A percentile compares a stretch with the other conserved stretches of the same genome.
phyloP scores from a whole-genome alignment of 2,113 vertebrate species.

The Perognathus longimembris region DNA sequence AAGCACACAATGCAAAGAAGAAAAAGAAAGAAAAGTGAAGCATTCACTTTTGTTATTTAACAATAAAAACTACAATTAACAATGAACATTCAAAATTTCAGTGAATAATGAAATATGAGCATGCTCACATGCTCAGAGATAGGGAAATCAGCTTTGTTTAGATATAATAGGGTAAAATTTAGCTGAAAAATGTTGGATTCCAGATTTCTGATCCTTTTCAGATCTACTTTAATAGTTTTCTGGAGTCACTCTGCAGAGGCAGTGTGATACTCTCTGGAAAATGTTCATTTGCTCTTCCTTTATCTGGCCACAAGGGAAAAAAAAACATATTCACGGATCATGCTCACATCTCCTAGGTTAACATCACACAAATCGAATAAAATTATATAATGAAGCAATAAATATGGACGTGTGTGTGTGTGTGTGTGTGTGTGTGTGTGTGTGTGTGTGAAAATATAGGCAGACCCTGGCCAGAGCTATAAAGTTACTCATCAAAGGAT shows the following conservation, averaged over 20 bases:
- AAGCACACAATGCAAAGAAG: not conserved
- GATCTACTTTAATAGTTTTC: not conserved
- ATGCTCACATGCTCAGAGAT: not conserved
- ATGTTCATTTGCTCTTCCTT: not conserved
- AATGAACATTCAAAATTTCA: not conserved
- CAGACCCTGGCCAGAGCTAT: not conserved
- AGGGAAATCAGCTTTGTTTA: not conserved
- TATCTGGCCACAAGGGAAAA: not conserved
- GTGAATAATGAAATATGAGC: not conserved
- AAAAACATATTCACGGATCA: not conserved
- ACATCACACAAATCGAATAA: not conserved
- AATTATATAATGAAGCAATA: not conserved
- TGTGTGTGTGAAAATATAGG: no score
- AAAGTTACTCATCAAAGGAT: not conserved
- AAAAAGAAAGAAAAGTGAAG: not conserved
- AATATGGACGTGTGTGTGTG: no score
- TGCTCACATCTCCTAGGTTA: not conserved
- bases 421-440: no score
- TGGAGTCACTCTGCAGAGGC: not conserved
- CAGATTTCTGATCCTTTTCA: not conserved
- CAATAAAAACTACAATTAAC: no score
- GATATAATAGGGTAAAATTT: not conserved
- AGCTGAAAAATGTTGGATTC: not conserved
- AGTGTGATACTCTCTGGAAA: not conserved
- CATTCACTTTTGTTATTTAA: no score